Evolutionary conservation across 2,797 vertebrate genomes (phyloP).

Genomic region (Pelobates cultripes): DNA sequence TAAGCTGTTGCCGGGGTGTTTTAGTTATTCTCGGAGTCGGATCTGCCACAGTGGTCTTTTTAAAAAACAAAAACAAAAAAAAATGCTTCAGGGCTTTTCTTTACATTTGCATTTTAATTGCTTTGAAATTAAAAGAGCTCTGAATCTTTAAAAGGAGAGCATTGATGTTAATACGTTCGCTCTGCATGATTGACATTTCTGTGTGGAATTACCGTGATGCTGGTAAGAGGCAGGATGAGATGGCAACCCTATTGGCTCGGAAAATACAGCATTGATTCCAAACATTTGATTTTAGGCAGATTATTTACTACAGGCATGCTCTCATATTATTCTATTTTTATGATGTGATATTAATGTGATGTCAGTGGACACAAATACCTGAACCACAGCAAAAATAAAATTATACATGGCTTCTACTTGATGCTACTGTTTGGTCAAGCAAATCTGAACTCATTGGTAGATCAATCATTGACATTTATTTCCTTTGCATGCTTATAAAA

Average conservation of each 20-base stretch:
- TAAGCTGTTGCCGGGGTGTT: neutral
- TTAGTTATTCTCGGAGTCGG: neutral
- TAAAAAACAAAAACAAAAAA: too few species aligned
- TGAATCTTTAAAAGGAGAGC: conserved; percentile 5
- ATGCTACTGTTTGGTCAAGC: neutral
- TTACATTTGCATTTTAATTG: conserved; percentile 4
- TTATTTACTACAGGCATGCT: neutral
- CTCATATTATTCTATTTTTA: neutral
- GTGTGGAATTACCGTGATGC: neutral
- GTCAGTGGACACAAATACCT: neutral
- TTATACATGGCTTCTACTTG: neutral
- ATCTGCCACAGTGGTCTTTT: neutral
- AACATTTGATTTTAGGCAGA: neutral
- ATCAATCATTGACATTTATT: neutral
- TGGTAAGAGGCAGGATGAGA: neutral
- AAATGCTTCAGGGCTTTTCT: neutral
- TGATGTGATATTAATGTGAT: neutral
- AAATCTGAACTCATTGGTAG: neutral
- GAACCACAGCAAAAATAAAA: neutral
- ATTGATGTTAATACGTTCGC: conserved; percentile 6
- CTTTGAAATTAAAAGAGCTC: neutral
- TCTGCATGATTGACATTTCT: conserved; percentile 1
- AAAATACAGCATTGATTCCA: neutral
- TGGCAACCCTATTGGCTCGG: neutral
- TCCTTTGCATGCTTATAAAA: neutral